Evolutionary conservation across 2,888 invertebrate genomes (phyloP), one percentile per base, ranked within the genome.

Genomic region (Troides aeacus): DNA sequence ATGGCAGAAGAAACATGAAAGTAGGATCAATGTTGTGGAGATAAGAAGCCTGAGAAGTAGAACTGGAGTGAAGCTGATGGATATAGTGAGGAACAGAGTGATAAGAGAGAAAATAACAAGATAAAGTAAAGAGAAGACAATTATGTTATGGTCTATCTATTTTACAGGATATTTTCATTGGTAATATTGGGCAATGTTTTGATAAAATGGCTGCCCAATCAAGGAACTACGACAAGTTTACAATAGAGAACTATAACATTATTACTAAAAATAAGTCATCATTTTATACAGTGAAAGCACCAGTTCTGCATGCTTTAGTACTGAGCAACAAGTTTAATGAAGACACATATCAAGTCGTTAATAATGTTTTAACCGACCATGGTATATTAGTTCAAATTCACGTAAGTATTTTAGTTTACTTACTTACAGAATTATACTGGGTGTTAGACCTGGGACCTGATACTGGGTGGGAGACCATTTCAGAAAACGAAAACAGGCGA

Each of bases 361-460:
- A 66, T 21, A 12, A 63, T 17, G 36, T 70, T n/a, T 23, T 59
- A 8, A 17, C 21, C 5, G 66, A 70, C 18, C 53, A 63, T 30
- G 70, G 70, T 7, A 42, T 60, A 15, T 39, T 66, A 10, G 53
- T 66, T 18, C 70, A 70, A 60, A 42, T 59, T 12, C 70, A 70
- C 42, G 70, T 70, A 60, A 59, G 70, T 66, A 50, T 21, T 46
- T 61, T 17, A 53, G 24, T 7, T 4, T 53, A 53, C 53, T 7
- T 15, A 2, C 46, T 10, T 39, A 8, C 1, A 5, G 10, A 8
- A 39, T 39, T 39, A 39, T 39, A 39, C 21, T 21, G 21, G 21
- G 21, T 21, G 21, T 21, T 21, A 21, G 21, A 21, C 21, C 21
- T 21, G 21, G 21, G 21, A 21, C 21, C 21, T 21, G 21, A 21